Evolutionary conservation across 2,888 invertebrate genomes (phyloP).

Genomic region (Cybosia mesomella): DNA sequence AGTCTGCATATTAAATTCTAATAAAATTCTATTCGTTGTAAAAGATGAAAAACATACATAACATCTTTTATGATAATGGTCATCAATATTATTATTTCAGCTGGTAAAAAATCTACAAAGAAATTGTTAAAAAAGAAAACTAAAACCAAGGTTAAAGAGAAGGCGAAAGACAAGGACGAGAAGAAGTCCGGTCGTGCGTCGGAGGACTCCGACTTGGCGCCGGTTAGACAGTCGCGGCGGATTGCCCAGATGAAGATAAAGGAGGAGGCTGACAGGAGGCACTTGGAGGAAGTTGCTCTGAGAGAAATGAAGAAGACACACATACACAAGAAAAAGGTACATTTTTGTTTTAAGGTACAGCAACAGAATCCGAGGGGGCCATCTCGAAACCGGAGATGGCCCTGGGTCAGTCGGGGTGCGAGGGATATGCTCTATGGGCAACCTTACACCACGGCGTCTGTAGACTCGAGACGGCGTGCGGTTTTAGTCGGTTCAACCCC

Average conservation of each 20-base stretch:
- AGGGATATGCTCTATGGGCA: too few species aligned
- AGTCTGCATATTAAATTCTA: too few species aligned
- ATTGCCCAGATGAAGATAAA: constrained; percentile 95
- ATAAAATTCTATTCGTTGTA: too few species aligned
- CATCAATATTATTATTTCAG: constrained; percentile 51
- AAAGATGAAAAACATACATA: not conserved
- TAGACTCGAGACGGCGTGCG: too few species aligned
- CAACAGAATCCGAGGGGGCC: too few species aligned
- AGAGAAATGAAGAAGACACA: constrained; percentile 89
- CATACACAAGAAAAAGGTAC: constrained; percentile 86
- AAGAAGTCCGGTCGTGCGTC: constrained; percentile 46
- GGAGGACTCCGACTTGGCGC: constrained; percentile 75
- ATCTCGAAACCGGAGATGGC: too few species aligned
- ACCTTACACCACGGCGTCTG: too few species aligned
- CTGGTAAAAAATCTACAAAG: constrained; percentile 76
- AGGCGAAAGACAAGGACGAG: constrained; percentile 47
- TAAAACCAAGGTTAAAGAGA: constrained; percentile 49
- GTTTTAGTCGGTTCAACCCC: too few species aligned
- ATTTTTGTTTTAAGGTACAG: not conserved
- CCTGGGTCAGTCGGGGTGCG: too few species aligned
- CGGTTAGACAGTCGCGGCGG: constrained; percentile 93
- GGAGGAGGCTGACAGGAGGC: constrained; percentile 93
- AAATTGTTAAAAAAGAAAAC: constrained; percentile 68
- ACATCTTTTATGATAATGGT: not conserved
- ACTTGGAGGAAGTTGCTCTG: constrained; percentile 91